Evolutionary conservation across 2,113 vertebrate genomes (phyloP).

Genomic region (Elachura formosa): DNA sequence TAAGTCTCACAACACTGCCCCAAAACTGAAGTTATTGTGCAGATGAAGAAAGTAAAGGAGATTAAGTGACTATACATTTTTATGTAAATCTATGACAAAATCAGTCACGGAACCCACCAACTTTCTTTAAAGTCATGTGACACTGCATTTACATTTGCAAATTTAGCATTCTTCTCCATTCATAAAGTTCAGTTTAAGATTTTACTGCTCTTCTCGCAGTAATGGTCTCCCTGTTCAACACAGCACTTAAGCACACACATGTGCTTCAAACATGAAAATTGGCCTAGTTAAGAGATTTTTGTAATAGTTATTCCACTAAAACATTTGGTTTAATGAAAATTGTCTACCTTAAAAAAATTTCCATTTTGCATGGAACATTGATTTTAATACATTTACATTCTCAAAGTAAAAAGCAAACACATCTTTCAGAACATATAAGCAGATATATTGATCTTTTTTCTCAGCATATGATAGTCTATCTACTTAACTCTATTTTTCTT

Average conservation of each 20-base stretch:
- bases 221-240: background rate
- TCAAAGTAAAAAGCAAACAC: background rate
- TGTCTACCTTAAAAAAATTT: background rate
- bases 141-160: slow-evolving; percentile 6
- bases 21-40: background rate
- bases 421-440: background rate
- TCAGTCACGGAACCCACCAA: background rate
- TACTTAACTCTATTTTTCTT: background rate
- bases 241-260: background rate
- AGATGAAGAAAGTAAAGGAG: slow-evolving; percentile 23
- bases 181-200: background rate
- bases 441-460: background rate
- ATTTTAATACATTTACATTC: background rate
- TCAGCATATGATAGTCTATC: background rate
- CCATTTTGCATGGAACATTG: background rate
- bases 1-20: background rate
- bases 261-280: background rate
- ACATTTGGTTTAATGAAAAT: background rate
- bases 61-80: slow-evolving; percentile 29
- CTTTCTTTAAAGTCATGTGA: slow-evolving; percentile 16
- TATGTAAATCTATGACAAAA: slow-evolving; percentile 23
- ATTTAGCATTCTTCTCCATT: background rate
- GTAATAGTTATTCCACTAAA: background rate
- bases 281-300: background rate
- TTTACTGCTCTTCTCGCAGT: background rate